These are phyloP conservation scores for Phortica okadai DNA, from an alignment of 2,888 invertebrate species.

Conservation along the genomic window DNA sequence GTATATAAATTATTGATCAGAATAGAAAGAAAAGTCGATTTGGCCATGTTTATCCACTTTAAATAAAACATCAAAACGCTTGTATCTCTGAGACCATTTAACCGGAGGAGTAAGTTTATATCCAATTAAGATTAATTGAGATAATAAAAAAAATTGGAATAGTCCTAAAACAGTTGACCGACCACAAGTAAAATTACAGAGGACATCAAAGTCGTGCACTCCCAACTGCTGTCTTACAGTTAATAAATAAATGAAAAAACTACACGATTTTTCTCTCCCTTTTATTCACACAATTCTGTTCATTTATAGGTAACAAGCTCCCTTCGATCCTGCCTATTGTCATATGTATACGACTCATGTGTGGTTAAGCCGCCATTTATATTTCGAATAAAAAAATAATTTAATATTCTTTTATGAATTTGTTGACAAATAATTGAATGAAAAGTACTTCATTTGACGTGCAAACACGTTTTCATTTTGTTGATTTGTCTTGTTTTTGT, in stretches of 20 bases:
- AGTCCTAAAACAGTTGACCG: no score
- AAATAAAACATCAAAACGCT: no score
- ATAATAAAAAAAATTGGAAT: no score
- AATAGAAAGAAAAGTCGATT: no score
- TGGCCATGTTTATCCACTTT: no score
- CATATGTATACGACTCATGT: constrained; percentile 42
- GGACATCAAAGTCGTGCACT: no score
- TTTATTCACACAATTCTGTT: not conserved
- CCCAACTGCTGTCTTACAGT: no score
- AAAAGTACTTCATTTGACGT: constrained; percentile 66
- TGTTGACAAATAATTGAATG: constrained; percentile 62
- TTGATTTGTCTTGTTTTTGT: not conserved
- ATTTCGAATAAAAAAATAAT: constrained; percentile 27
- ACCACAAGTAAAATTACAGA: no score
- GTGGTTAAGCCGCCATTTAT: not conserved
- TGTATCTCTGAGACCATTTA: no score
- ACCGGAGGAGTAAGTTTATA: no score
- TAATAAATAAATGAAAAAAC: constrained; percentile 53
- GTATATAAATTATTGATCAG: no score
- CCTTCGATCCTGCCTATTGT: constrained; percentile 34
- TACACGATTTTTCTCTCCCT: constrained; percentile 43
- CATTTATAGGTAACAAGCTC: not conserved
- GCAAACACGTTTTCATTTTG: constrained; percentile 59
- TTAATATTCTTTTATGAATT: constrained; percentile 51
- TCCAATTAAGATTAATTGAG: no score